Percentiles rank a stretch among this genome's conserved stretches.
phyloP scores from a whole-genome alignment of 2,888 invertebrate genomes.

The Philaethria dido region DNA sequence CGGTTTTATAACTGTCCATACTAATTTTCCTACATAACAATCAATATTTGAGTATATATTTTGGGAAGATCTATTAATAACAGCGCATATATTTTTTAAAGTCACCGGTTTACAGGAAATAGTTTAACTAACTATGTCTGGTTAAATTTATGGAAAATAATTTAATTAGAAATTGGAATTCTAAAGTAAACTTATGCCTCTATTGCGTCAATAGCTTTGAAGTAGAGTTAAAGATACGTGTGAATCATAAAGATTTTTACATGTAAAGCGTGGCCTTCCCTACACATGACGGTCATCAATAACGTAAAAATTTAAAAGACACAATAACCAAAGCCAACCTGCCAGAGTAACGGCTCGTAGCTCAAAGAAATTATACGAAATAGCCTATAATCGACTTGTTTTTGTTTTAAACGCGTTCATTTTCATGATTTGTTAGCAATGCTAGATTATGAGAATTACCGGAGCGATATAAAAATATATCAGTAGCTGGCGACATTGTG shows the following conservation, averaged over 20 bases:
- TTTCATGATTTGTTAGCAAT: constrained; percentile 76
- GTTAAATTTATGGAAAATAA: constrained; percentile 8
- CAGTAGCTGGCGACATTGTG: constrained; percentile 56
- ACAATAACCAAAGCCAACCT: constrained; percentile 67
- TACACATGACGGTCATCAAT: constrained; percentile 64
- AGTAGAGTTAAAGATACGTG: constrained; percentile 49
- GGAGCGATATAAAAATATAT: constrained; percentile 65
- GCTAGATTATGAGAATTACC: constrained; percentile 68
- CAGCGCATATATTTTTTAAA: background rate
- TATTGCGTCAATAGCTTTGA: constrained; percentile 46
- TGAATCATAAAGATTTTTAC: constrained; percentile 59
- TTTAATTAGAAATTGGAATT: constrained; percentile 21
- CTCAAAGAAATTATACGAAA: constrained; percentile 75
- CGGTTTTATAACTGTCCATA: constrained; percentile 36
- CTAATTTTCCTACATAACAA: constrained; percentile 25
- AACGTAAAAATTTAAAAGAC: constrained; percentile 63
- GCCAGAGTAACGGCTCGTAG: constrained; percentile 65
- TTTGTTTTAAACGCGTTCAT: constrained; percentile 75
- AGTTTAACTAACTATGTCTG: background rate
- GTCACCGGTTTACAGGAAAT: background rate
- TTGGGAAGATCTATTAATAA: background rate
- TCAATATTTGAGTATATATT: background rate
- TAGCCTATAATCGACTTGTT: constrained; percentile 79
- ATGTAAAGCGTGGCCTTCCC: constrained; percentile 55
- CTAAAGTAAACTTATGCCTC: constrained; percentile 37